Conservation (phyloP, 2,113 vertebrate species). For the Paratilapia polleni region DNA sequence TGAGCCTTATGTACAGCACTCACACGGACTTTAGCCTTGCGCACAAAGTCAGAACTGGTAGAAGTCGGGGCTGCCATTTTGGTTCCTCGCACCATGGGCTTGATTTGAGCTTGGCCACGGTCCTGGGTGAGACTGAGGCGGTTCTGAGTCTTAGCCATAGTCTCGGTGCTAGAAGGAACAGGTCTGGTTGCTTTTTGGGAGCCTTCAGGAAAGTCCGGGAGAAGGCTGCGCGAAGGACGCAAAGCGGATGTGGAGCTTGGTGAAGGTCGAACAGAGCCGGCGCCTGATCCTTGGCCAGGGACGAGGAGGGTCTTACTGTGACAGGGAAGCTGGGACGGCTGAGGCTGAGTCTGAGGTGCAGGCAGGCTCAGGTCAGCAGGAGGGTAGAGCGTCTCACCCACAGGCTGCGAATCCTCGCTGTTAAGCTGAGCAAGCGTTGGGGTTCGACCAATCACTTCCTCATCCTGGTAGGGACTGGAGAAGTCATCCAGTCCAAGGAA, state of each 20-base stretch:
- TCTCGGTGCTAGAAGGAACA: conserved; percentile 90
- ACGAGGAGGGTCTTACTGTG: conserved; percentile 83
- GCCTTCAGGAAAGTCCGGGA: conserved; percentile 87
- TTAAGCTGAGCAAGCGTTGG: conserved; percentile 97
- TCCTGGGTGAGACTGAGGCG: conserved; percentile 81
- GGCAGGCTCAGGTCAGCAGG: conserved; percentile 84
- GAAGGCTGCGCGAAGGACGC: conserved; percentile 81
- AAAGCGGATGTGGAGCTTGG: conserved; percentile 81
- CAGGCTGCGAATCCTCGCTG: conserved; percentile 96
- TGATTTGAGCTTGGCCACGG: conserved; percentile 61
- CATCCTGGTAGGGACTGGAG: conserved; percentile 98
- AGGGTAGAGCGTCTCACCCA: conserved; percentile 93
- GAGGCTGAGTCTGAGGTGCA: conserved; percentile 79
- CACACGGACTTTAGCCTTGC: conserved; percentile 95
- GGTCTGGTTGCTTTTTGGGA: conserved; percentile 90
- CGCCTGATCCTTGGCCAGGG: conserved; percentile 51
- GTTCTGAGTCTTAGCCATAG: conserved; percentile 87
- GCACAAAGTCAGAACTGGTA: conserved; percentile 91
- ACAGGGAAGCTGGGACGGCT: conserved; percentile 76
- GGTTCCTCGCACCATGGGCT: conserved; percentile 36
- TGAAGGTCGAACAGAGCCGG: conserved; percentile 51
- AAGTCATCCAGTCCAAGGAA: conserved; percentile 97
- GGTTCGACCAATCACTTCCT: conserved; percentile 95
- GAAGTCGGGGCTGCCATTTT: conserved; percentile 61
- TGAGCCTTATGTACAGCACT: conserved; percentile 75